Conservation (phyloP, 2,797 vertebrate genomes). For the Acridotheres tristis region DNA sequence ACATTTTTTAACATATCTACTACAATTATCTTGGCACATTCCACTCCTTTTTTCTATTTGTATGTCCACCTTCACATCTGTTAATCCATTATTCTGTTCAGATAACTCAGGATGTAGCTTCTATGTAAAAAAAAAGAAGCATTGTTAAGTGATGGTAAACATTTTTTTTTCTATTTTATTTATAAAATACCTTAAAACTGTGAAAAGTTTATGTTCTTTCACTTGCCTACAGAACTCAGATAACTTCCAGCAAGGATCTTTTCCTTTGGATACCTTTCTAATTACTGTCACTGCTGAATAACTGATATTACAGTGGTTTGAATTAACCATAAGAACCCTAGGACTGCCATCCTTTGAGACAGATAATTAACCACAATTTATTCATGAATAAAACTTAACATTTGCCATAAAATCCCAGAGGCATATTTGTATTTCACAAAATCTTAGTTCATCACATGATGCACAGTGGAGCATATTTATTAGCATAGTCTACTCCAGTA, state of each 20-base stretch:
- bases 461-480: neutral
- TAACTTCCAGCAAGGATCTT: neutral
- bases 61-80: neutral
- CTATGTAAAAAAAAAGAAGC: neutral
- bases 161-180: neutral
- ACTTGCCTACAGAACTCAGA: neutral
- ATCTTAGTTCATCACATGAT: neutral
- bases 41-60: neutral
- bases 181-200: neutral
- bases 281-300: neutral
- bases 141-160: neutral
- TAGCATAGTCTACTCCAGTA: neutral
- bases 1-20: neutral
- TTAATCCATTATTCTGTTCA: neutral
- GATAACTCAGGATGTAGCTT: neutral
- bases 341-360: neutral
- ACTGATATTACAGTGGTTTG: neutral
- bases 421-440: slow-evolving; percentile 1
- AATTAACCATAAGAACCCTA: neutral
- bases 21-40: neutral
- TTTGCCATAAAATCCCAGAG: slow-evolving; percentile 2
- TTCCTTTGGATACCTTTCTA: neutral
- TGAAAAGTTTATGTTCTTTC: neutral
- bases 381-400: neutral
- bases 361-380: slow-evolving; percentile 41